Base-by-base conservation (phyloP, 2,797 vertebrate species). In the Oreortyx pictus region DNA sequence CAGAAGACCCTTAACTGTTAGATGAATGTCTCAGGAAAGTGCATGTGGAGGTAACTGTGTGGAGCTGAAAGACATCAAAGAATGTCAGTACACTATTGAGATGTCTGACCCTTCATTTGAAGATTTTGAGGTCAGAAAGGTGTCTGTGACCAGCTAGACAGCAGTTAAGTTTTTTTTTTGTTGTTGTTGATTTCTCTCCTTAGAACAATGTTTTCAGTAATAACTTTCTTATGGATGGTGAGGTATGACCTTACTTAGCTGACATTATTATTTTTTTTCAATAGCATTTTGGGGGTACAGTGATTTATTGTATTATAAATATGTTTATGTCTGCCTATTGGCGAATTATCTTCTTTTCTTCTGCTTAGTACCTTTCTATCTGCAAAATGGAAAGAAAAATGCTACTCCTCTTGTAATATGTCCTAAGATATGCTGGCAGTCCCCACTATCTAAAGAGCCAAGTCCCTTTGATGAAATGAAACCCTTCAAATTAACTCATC, bases 391-490 rank as follows among this genome's bases (percentile, higher is more conserved):
- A 59, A 31, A 76, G 52, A 73, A 92, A 65, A 18, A 31, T 49
- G 5, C 2, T 49, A 14, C 14, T 49, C 65, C 4, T 24, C 67
- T 88, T 71, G 7, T 27, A 46, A 84, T 44, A 49, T 5, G 10
- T 27, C 17, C 75, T 86, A 37, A 44, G 43, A 16, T 82, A 71
- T 80, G 16, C 37, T 87, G 29, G 2, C 2, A 11, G 17, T 2
- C 10, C 2, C 8, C 3, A 0, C 17, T 61, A 7, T 43, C 49
- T 0, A 3, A 59, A 80, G 5, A 17, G 1, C 3, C 5, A 44
- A 14, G 3, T 33, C 25, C 27, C 5, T 62, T 66, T 62, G 9
- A n/a, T 74, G 31, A 92, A 94, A 83, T 25, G 17, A 81, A 75
- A 4, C 2, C 22, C 5, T 72, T 87, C 39, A 75, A 72, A 90